Conservation (phyloP, 2,888 invertebrate species). For the Sphaerophoria rueppellii region DNA sequence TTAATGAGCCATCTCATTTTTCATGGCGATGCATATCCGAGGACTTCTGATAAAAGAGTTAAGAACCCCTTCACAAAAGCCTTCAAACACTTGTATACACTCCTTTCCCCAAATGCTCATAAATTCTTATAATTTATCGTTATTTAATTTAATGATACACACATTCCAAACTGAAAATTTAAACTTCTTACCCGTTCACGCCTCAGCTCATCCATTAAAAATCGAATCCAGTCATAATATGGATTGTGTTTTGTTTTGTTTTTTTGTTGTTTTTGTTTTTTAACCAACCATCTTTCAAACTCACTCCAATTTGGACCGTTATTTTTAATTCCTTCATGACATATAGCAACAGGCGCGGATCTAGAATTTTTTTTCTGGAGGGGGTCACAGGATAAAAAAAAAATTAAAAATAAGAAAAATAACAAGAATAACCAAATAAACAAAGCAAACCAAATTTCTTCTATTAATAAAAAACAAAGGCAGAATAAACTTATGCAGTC, state of each 20-base stretch:
- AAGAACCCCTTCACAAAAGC: conserved; percentile 8
- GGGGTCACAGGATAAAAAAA: no score
- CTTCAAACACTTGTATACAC: not conserved
- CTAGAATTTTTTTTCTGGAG: no score
- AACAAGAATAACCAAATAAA: no score
- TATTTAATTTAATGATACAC: conserved; percentile 26
- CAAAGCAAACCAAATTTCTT: no score
- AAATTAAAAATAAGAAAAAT: no score
- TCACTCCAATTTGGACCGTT: conserved; percentile 62
- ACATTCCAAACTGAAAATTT: conserved; percentile 61
- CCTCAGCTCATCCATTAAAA: conserved; percentile 60
- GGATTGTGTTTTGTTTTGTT: not conserved
- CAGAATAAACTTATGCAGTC: no score
- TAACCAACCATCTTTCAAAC: conserved; percentile 36
- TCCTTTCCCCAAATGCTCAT: conserved; percentile 27
- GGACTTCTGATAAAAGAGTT: conserved; percentile 29
- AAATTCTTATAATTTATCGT: conserved; percentile 35
- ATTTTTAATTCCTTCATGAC: conserved; percentile 67
- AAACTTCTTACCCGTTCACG: conserved; percentile 51
- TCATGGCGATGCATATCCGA: conserved; percentile 1
- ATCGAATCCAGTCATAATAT: conserved; percentile 67
- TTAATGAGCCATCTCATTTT: not conserved
- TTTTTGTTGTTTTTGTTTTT: not conserved
- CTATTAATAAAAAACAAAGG: no score
- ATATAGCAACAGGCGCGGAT: no score